Evolutionary conservation across 1,140 invertebrate genomes (phyloP), one percentile per base, ranked within the genome.

Genomic region (Diploscapter pachys): DNA sequence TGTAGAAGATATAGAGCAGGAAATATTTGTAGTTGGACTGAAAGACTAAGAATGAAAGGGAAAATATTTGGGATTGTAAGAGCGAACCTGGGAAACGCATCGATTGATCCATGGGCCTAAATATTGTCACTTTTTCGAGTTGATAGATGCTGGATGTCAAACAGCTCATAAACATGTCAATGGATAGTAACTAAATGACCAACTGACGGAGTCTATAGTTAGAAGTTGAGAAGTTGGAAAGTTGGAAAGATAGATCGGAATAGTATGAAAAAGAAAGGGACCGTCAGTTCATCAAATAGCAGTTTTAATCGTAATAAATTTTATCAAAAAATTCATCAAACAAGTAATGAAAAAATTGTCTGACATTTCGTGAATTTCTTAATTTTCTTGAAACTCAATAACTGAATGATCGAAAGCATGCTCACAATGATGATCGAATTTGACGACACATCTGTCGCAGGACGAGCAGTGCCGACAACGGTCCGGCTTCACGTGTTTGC

Each of bases 21-120:
- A 85, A 85, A 61, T 72, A 80, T 69, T 85, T 85, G 80, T 85
- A 86, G 69, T 85, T 84, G 50, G 56, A 31, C 31, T 31, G 31
- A 31, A 31, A 31, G 31, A 31, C 31, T 31, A 31, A 31, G 31
- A 31, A 31, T 31, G 31, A 31, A 31, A 31, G 31, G 31, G 31
- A 31, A 31, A 31, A 31, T 31, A 31, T 31, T 31, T 31, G 31
- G 31, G 31, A 31, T 31, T 31, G 31, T 31, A 31, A 31, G 31
- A 31, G 31, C 31, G 31, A 31, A 31, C 11, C 52, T 76, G 79
- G 59, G 80, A 76, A 55, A 85, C 78, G 72, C 83, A 85, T 9
- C 80, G 82, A 71, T 83, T 85, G 68, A 86, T 78, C 81, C 82
- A 85, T 11, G 84, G 82, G 31, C 31, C 31, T 31, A 31, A 31